These are phyloP conservation scores for Drosophila sproati DNA, from an alignment of 1,140 invertebrate species.

Conservation along the genomic window DNA sequence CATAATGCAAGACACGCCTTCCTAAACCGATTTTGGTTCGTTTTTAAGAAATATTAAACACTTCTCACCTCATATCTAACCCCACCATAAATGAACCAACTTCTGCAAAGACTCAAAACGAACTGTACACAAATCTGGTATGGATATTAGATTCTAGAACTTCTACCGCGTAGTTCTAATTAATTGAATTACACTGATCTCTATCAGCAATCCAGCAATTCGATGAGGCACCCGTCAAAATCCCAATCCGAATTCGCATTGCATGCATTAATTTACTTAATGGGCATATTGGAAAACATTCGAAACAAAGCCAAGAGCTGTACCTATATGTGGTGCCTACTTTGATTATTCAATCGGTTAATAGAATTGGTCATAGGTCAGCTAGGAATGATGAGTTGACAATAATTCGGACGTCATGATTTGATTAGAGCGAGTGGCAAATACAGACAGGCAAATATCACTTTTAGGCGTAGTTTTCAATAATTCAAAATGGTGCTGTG, in stretches of 20 bases:
- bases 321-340: slow-evolving; percentile 5
- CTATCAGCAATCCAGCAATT: slow-evolving; percentile 28
- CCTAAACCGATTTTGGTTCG: not conserved
- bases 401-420: slow-evolving; percentile 44
- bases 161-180: not conserved
- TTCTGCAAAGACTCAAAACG: slow-evolving; percentile 2
- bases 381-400: slow-evolving; percentile 50
- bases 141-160: not conserved
- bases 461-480: slow-evolving; percentile 4
- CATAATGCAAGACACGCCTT: slow-evolving; percentile 45
- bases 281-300: slow-evolving; percentile 33
- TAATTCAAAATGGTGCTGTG: not conserved
- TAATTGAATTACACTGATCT: slow-evolving; percentile 58
- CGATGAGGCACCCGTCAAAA: not conserved
- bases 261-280: slow-evolving; percentile 50
- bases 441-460: slow-evolving; percentile 22
- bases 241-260: slow-evolving; percentile 32
- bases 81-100: slow-evolving; percentile 37
- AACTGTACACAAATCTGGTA: slow-evolving; percentile 34
- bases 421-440: slow-evolving; percentile 67
- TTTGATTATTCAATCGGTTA: slow-evolving; percentile 26
- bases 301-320: not conserved
- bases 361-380: not conserved
- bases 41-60: not conserved
- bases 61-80: slow-evolving; percentile 37